Evolutionary conservation across 2,888 invertebrate genomes (phyloP).

Genomic region (Eupithecia centaureata): DNA sequence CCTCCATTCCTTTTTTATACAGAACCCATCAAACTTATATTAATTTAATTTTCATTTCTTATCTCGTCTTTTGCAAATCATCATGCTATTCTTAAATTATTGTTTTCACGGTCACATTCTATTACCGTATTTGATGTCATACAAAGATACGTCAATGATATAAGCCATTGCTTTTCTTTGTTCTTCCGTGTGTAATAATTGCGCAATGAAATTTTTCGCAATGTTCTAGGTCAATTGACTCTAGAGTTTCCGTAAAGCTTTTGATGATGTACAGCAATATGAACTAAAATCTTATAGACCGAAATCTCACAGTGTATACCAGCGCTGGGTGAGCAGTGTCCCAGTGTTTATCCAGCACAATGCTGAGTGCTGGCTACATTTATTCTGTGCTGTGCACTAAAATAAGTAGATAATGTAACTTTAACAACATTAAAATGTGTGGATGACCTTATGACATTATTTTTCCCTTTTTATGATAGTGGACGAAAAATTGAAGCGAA

Average conservation of each 20-base stretch:
- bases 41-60: neutral
- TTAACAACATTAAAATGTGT: no score
- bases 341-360: neutral
- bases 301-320: neutral
- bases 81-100: slow-evolving; percentile 11
- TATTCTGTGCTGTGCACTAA: no score
- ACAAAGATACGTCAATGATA: slow-evolving; percentile 10
- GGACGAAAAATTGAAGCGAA: no score
- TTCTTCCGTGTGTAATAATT: slow-evolving; percentile 11
- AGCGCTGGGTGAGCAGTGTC: no score
- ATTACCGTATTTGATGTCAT: slow-evolving; percentile 3
- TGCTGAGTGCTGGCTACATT: neutral
- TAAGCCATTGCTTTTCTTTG: slow-evolving; percentile 20
- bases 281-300: no score
- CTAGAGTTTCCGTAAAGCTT: neutral
- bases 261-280: no score
- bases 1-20: neutral
- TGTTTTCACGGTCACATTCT: slow-evolving; percentile 29
- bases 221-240: neutral
- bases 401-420: no score
- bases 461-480: no score
- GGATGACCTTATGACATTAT: no score
- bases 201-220: neutral
- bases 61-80: slow-evolving; percentile 2
- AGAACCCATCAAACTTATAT: slow-evolving; percentile 15